Conservation (phyloP, 2,888 invertebrate species). For the Acholoe squamosa region DNA sequence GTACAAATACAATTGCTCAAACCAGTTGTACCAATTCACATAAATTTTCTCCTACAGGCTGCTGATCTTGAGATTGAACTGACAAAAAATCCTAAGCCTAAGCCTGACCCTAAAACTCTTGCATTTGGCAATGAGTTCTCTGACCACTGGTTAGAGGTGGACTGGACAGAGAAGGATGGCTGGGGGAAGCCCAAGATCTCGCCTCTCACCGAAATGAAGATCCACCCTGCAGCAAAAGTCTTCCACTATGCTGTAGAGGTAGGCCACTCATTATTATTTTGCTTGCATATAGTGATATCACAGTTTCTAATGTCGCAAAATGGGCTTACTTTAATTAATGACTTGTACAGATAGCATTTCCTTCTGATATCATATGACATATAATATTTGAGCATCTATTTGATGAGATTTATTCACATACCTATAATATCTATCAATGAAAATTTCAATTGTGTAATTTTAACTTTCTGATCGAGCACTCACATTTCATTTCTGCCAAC, state of each 20-base stretch:
- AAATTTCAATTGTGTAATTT: neutral
- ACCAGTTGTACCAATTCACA: no score
- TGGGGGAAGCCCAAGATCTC: constrained; percentile 96
- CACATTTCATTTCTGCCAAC: neutral
- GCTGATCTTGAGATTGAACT: constrained; percentile 76
- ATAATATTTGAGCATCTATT: no score
- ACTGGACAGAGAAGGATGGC: constrained; percentile 91
- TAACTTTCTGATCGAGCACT: neutral
- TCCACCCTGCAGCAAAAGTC: constrained; percentile 98
- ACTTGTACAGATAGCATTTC: no score
- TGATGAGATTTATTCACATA: neutral
- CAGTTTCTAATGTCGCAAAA: no score
- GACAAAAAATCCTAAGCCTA: constrained; percentile 84
- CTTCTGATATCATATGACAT: no score
- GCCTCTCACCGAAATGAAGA: constrained; percentile 92
- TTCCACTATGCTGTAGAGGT: constrained; percentile 98
- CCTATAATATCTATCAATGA: neutral
- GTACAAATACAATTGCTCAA: no score
- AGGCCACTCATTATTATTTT: neutral
- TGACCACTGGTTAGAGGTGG: constrained; percentile 97
- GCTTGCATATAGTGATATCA: no score
- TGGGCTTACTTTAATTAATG: no score
- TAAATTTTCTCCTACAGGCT: constrained; percentile 5
- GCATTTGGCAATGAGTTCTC: constrained; percentile 96
- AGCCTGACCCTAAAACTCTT: constrained; percentile 90